A percentile compares a stretch with the other conserved stretches of the same genome.
Evolutionary conservation across 2,888 invertebrate species (phyloP).

Genomic region (Andrena dorsata): DNA sequence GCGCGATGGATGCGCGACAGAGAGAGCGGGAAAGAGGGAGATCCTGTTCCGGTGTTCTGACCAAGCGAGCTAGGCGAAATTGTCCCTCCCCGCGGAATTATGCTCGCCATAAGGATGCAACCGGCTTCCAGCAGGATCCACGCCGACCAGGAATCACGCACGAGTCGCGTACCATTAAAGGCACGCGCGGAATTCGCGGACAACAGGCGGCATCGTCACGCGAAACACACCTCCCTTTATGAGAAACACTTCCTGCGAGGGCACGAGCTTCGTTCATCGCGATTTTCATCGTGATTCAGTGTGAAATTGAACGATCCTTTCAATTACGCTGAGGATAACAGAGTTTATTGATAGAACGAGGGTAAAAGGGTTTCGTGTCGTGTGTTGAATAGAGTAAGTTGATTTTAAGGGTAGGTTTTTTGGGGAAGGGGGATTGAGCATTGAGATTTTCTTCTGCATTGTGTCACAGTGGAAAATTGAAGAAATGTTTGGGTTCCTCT

Average conservation of each 20-base stretch:
- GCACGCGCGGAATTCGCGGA: slow-evolving; percentile 51
- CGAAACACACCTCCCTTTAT: background rate
- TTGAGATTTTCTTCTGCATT: too few relatives aligned
- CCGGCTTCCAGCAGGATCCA: background rate
- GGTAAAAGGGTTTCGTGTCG: too few relatives aligned
- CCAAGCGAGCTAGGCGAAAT: slow-evolving; percentile 61
- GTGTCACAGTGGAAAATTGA: too few relatives aligned
- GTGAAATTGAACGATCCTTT: background rate
- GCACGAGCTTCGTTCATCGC: slow-evolving; percentile 4
- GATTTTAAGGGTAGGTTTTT: too few relatives aligned
- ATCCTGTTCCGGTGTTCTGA: slow-evolving; percentile 54
- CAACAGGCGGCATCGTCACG: background rate
- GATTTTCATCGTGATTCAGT: background rate
- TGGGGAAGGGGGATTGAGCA: too few relatives aligned
- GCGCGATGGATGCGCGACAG: slow-evolving; percentile 19
- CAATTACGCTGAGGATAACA: too few relatives aligned
- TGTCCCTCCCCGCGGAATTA: slow-evolving; percentile 51
- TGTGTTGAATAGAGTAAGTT: too few relatives aligned
- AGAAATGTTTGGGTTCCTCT: too few relatives aligned
- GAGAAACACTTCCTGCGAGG: slow-evolving; percentile 1
- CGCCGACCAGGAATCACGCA: slow-evolving; percentile 41
- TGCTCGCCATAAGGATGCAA: slow-evolving; percentile 16
- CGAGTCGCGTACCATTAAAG: slow-evolving; percentile 40
- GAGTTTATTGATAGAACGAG: too few relatives aligned
- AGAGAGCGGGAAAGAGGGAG: background rate